These are phyloP conservation scores for Parauchenoglanis punctatus DNA, from an alignment of 2,797 vertebrate genomes.

Conservation along the genomic window DNA sequence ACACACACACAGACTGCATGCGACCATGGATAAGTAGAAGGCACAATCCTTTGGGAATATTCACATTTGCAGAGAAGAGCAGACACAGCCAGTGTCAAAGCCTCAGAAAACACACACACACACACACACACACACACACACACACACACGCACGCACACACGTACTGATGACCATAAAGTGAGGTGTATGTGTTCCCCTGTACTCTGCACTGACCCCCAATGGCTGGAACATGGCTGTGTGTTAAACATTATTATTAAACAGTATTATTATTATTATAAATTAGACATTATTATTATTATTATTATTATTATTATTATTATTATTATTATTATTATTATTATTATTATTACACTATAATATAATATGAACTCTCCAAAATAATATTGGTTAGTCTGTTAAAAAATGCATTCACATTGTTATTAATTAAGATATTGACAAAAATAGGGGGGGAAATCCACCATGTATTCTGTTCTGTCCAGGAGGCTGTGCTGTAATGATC, in stretches of 20 bases:
- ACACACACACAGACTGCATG: slow-evolving; percentile 19
- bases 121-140: slow-evolving; percentile 32
- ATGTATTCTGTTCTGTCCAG: slow-evolving; percentile 2
- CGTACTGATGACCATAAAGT: slow-evolving; percentile 3
- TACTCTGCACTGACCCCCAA: slow-evolving; percentile 49
- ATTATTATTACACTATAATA: neutral
- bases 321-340: neutral
- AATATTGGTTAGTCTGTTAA: neutral
- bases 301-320: neutral
- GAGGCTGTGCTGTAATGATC: slow-evolving; percentile 43
- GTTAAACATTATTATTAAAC: neutral
- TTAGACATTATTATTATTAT: neutral
- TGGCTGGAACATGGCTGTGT: slow-evolving; percentile 39
- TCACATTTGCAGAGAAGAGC: slow-evolving; percentile 33
- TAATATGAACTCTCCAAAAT: neutral
- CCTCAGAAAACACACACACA: slow-evolving; percentile 23
- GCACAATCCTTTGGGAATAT: slow-evolving; percentile 44
- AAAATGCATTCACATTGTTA: neutral
- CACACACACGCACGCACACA: slow-evolving; percentile 34
- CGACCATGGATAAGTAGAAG: slow-evolving; percentile 54
- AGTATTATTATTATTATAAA: neutral
- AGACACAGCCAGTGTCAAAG: slow-evolving; percentile 30
- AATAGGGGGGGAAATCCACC: neutral
- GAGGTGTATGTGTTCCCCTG: neutral
- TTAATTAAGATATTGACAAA: neutral